Evolutionary conservation across 2,888 invertebrate species (phyloP), one percentile per base, ranked within the genome.

Genomic region (Nemotelus pantherinus): DNA sequence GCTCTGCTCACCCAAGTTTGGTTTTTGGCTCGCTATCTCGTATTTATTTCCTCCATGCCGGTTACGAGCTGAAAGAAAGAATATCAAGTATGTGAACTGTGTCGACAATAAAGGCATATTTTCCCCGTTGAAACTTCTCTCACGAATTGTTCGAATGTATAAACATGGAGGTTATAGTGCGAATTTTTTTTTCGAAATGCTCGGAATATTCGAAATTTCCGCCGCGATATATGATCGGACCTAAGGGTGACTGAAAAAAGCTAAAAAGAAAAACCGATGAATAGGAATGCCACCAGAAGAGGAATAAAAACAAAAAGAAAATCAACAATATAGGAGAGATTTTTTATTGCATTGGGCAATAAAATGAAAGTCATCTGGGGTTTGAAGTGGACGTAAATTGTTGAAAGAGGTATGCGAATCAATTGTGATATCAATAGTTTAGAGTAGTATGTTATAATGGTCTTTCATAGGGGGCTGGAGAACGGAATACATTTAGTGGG

Each of bases 51-150:
- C 25, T 25, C 25, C 25, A 25, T 25, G 25, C 25, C 25, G 25
- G 25, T 25, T 25, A 25, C 25, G 25, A 25, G 25, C 25, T 25
- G 25, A 25, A 25, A 25, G 25, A 25, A 25, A 25, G 25, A 25
- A 25, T 25, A 25, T 25, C 25, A 25, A 25, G 50, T 39, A 68
- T 68, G 58, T 72, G 71, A 25, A 47, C 57, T 45, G 45, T 25
- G 25, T 57, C 57, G 45, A 72, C 58, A 58, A 72, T 72, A 58
- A 72, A 72, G 45, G 71, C 71, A 72, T 72, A 72, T 58, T 58
- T 58, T 72, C 44, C 50, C 43, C 41, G 53, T 50, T 70, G 25
- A 39, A 55, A 41, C 53, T 39, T 43, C 55, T 45, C 44, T 6
- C 25, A 25, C 41, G 57, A 58, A 25, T 70, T 53, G 41, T 70